Evolutionary conservation across 2,113 vertebrate species (phyloP), one percentile per base, ranked within the genome.

Genomic region (Calidris pugnax): DNA sequence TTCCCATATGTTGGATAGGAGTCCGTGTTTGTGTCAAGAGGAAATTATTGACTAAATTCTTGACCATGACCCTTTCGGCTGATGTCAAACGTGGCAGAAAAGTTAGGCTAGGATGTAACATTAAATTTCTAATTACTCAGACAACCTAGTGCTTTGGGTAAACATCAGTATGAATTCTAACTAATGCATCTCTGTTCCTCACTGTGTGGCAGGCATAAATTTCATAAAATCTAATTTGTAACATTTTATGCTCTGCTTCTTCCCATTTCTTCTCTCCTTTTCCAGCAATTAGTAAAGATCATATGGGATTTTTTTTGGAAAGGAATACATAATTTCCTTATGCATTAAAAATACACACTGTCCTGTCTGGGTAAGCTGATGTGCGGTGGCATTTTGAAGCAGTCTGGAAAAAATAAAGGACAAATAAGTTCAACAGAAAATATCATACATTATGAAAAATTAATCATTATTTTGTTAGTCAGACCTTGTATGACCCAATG

Each of bases 241-340:
- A 45, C 66, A 76, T 90, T 87, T 95, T 76, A 93, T 91, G 85
- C 81, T 95, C 78, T 67, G 48, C 35, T 96, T 91, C 79, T 67
- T 79, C 47, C 21, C 77, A 20, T 84, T 87, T 94, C 48, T 84
- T 43, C 59, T 72, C 32, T 93, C 15, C 14, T 74, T 84, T 91
- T 12, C 66, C 39, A 7, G 73, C n/a, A 87, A 87, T 89, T 87
- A 93, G 47, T 64, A 82, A 71, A 39, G 30, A 71, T 63, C 21
- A 47, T 14, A 37, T 19, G 7, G 2, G 3, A 7, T 1, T 35
- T 16, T 59, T 63, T 90, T 91, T 63, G 3, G 5, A 53, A 76
- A 77, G 17, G 33, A 81, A 77, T 84, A 53, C 21, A 22, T 24
- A 4, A n/a, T 76, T 64, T 91, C 73, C 62, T 87, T 80, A 79